Percentiles rank a stretch among this genome's conserved stretches.
phyloP scores from a whole-genome alignment of 2,888 invertebrate genomes.

The Hoplodrina ambigua region DNA sequence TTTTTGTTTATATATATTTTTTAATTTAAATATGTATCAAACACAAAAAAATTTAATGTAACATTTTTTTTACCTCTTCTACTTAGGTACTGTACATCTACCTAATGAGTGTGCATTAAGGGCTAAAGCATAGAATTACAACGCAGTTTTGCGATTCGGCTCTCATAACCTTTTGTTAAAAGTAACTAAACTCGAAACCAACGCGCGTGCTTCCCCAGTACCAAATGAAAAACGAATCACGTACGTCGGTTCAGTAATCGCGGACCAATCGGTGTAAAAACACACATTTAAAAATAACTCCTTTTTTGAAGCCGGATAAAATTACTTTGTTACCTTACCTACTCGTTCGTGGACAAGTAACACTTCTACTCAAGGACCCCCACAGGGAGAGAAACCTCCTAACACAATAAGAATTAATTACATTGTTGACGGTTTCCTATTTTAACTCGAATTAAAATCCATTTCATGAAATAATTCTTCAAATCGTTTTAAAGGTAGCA shows the following conservation, averaged over 20 bases:
- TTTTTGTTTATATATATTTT: too few relatives aligned
- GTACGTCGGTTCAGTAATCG: neutral
- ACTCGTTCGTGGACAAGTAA: slow-evolving; percentile 5
- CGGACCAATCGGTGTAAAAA: neutral
- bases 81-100: too few relatives aligned
- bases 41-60: too few relatives aligned
- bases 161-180: too few relatives aligned
- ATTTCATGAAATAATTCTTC: slow-evolving; percentile 17
- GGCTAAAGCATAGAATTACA: too few relatives aligned
- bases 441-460: slow-evolving; percentile 27
- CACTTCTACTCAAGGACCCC: neutral
- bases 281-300: neutral
- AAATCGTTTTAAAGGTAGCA: slow-evolving; percentile 14
- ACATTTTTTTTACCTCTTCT: too few relatives aligned
- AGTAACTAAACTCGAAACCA: neutral
- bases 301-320: neutral
- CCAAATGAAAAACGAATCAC: neutral
- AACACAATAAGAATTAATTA: slow-evolving; percentile 34
- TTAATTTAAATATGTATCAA: too few relatives aligned
- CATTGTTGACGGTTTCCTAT: slow-evolving; percentile 18
- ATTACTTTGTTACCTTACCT: neutral
- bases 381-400: slow-evolving; percentile 1
- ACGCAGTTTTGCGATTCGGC: too few relatives aligned
- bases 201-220: neutral
- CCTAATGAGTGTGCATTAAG: too few relatives aligned